Evolutionary conservation across 2,888 invertebrate genomes (phyloP).

Genomic region (Neria commutata): DNA sequence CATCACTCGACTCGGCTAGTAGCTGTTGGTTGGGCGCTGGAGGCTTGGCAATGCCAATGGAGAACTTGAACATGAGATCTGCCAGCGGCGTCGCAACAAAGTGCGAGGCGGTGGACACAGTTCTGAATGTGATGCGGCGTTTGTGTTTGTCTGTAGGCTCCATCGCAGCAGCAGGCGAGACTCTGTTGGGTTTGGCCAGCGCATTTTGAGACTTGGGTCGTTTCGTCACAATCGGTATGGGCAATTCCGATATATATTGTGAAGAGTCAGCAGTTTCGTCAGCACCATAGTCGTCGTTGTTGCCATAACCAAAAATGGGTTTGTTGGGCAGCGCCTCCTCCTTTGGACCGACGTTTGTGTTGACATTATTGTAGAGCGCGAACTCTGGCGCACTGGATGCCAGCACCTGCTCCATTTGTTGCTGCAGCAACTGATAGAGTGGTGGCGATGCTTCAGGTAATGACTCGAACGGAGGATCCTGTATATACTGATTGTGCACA

Average conservation of each 20-base stretch:
- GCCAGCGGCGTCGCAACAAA: conserved; percentile 53
- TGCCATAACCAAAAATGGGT: conserved; percentile 1
- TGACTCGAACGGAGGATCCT: conserved; percentile 37
- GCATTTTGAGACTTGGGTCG: not conserved
- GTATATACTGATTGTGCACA: conserved; percentile 49
- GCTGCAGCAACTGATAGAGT: conserved; percentile 45
- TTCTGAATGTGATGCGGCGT: conserved; percentile 44
- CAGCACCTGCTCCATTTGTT: conserved; percentile 49
- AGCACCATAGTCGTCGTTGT: conserved; percentile 17
- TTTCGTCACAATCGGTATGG: not conserved
- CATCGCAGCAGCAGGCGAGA: too few relatives aligned
- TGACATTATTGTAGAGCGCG: conserved; percentile 31
- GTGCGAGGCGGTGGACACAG: conserved; percentile 49
- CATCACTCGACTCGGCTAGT: too few relatives aligned
- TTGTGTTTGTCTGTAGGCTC: conserved; percentile 26
- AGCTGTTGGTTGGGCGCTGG: too few relatives aligned
- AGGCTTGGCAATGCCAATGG: conserved; percentile 52
- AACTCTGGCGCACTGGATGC: conserved; percentile 36
- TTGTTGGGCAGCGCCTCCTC: conserved; percentile 4
- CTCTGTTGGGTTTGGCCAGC: not conserved
- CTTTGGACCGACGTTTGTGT: conserved; percentile 14
- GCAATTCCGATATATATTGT: not conserved
- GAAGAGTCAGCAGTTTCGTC: not conserved
- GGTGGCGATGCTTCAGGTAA: conserved; percentile 35
- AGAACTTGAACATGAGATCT: conserved; percentile 53